Percentiles rank a stretch among this genome's conserved stretches.
phyloP scores from a whole-genome alignment of 2,113 vertebrate species.

The Pterocles gutturalis region DNA sequence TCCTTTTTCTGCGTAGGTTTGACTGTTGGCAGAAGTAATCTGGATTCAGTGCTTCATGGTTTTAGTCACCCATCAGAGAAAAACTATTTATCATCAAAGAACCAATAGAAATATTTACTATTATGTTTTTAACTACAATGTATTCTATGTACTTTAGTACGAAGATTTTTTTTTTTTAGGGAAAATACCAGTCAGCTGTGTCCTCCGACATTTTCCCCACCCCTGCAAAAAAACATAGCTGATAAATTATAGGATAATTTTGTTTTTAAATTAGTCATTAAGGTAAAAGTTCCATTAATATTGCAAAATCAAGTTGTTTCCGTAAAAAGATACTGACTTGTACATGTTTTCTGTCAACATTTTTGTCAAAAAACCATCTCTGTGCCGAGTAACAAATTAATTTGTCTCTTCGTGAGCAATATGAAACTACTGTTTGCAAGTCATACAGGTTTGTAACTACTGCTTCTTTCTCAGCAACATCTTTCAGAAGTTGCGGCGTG shows the following conservation, averaged over 20 bases:
- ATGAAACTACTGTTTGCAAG: background rate
- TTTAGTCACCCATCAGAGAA: background rate
- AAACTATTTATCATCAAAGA: background rate
- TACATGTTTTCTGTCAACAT: background rate
- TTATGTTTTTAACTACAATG: background rate
- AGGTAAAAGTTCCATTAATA: background rate
- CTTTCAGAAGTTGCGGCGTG: constrained; percentile 19
- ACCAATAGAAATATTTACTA: background rate
- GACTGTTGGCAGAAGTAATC: background rate
- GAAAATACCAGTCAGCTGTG: background rate
- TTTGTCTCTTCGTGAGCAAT: background rate
- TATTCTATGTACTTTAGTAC: background rate
- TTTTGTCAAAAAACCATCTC: constrained; percentile 2
- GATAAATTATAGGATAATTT: background rate
- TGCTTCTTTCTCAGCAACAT: constrained; percentile 11
- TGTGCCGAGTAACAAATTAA: background rate
- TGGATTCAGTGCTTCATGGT: background rate
- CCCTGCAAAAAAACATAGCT: background rate
- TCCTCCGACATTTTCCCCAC: background rate
- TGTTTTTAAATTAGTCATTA: background rate
- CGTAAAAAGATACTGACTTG: background rate
- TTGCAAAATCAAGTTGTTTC: background rate
- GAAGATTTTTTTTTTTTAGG: background rate
- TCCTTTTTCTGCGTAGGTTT: background rate
- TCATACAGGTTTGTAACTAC: background rate